Conservation (phyloP, 2,113 vertebrate genomes). For the Trichomycterus rosablanca region DNA sequence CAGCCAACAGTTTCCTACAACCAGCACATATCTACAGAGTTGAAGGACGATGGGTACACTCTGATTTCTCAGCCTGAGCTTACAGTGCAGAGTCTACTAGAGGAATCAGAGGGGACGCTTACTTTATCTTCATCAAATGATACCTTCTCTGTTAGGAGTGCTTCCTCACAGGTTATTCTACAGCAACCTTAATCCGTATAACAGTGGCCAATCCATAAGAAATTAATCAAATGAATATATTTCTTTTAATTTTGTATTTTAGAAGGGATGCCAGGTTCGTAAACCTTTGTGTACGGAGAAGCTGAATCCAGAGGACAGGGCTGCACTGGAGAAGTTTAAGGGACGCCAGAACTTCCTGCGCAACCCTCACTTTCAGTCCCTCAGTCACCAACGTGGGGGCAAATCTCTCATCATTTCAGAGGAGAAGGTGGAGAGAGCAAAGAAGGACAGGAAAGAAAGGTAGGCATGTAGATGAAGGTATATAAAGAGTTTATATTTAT, state of each 20-base stretch:
- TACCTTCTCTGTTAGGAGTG: slow-evolving; percentile 25
- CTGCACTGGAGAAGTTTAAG: slow-evolving; percentile 61
- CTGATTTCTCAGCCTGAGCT: slow-evolving; percentile 25
- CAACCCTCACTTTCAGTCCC: slow-evolving; percentile 82
- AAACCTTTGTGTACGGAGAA: slow-evolving; percentile 57
- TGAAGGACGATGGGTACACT: slow-evolving; percentile 37
- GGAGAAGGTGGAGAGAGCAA: slow-evolving; percentile 48
- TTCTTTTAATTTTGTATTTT: no score
- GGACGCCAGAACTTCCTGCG: slow-evolving; percentile 69
- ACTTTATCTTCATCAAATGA: slow-evolving; percentile 39
- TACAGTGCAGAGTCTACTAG: slow-evolving; percentile 1
- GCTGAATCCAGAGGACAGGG: slow-evolving; percentile 38
- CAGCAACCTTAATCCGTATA: no score
- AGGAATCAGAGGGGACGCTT: slow-evolving; percentile 50
- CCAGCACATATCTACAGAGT: slow-evolving; percentile 46
- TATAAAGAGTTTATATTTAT: no score
- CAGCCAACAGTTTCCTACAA: slow-evolving; percentile 60
- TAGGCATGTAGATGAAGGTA: slow-evolving; percentile 42
- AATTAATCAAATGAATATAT: no score
- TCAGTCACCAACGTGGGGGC: slow-evolving; percentile 61
- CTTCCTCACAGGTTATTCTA: slow-evolving; percentile 49
- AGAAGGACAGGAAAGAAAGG: slow-evolving; percentile 57
- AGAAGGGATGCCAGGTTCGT: not conserved
- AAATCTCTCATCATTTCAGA: slow-evolving; percentile 70
- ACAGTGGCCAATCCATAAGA: no score